phyloP scores from a whole-genome alignment of 1,140 invertebrate species.

The Apis mellifera region Amel_HAv3.1 CM009940.2:4916501-4917000 shows the following conservation, averaged over 20 bases:
- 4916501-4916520: slow-evolving; percentile 10
- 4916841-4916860: too few species aligned
- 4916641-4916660: slow-evolving; percentile 83
- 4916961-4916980: slow-evolving; percentile 61
- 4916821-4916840: too few species aligned
- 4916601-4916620: slow-evolving; percentile 83
- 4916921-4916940: slow-evolving; percentile 84
- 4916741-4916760: neutral
- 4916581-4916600: slow-evolving; percentile 72
- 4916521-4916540: too few species aligned
- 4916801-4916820: neutral
- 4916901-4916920: slow-evolving; percentile 87
- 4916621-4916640: slow-evolving; percentile 83
- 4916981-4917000: slow-evolving; percentile 28
- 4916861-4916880: slow-evolving; percentile 77
- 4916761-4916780: slow-evolving; percentile 10
- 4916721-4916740: slow-evolving; percentile 67
- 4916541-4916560: neutral
- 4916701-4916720: slow-evolving; percentile 93
- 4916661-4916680: slow-evolving; percentile 87
- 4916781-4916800: neutral
- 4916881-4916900: slow-evolving; percentile 87
- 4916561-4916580: slow-evolving; percentile 56
- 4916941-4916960: slow-evolving; percentile 85
- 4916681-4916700: slow-evolving; percentile 91